Percentiles rank a stretch among this genome's conserved stretches.
Evolutionary conservation across 2,113 vertebrate species (phyloP).

Genomic region (Nycticebus coucang): DNA sequence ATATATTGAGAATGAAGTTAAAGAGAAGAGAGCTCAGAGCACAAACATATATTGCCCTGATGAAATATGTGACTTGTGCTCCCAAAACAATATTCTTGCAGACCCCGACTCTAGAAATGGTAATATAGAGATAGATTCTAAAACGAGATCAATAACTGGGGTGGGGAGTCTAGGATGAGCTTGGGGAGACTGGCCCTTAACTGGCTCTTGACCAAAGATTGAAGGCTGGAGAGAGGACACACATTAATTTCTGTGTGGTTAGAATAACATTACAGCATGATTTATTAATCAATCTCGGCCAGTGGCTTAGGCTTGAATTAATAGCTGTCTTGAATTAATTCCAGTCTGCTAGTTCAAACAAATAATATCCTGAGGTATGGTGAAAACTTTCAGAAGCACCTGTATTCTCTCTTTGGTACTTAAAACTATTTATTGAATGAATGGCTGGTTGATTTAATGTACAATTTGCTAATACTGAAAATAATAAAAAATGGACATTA

Average conservation of each 20-base stretch:
- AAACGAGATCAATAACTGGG: slow-evolving; percentile 61
- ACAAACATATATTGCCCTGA: slow-evolving; percentile 18
- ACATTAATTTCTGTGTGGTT: slow-evolving; percentile 53
- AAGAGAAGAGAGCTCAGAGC: slow-evolving; percentile 41
- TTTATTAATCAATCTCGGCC: slow-evolving; percentile 48
- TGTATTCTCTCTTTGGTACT: neutral
- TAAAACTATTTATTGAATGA: neutral
- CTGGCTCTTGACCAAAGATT: slow-evolving; percentile 45
- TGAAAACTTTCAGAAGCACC: neutral
- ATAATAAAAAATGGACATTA: slow-evolving; percentile 8
- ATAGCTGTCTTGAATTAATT: slow-evolving; percentile 50
- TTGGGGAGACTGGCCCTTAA: neutral
- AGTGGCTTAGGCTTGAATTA: slow-evolving; percentile 12
- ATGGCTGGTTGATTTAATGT: neutral
- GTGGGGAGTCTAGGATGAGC: neutral
- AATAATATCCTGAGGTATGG: slow-evolving; percentile 3
- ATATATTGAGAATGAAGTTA: slow-evolving; percentile 45
- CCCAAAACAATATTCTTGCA: slow-evolving; percentile 63
- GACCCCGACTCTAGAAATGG: slow-evolving; percentile 49
- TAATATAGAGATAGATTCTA: slow-evolving; percentile 51
- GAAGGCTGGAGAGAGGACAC: slow-evolving; percentile 60
- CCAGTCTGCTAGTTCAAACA: slow-evolving; percentile 32
- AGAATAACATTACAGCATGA: slow-evolving; percentile 58
- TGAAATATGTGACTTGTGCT: slow-evolving; percentile 48
- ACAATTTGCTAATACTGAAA: neutral